Conservation (phyloP, 2,888 invertebrate genomes). For the Dasypogon diadema region DNA sequence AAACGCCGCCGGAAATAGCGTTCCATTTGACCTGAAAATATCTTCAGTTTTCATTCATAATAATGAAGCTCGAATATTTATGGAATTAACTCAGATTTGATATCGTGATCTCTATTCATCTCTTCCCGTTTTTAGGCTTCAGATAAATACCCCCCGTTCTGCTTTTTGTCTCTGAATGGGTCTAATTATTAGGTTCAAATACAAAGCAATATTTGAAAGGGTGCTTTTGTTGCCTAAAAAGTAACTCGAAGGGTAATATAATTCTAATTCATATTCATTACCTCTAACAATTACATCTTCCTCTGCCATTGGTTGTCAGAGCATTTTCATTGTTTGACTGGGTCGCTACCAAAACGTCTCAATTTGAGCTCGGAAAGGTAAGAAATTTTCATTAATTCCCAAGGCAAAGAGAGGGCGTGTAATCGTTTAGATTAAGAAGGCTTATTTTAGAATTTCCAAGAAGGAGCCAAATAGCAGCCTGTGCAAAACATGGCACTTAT, state of each 20-base stretch:
- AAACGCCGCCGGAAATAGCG: slow-evolving; percentile 28
- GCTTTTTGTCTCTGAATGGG: not conserved
- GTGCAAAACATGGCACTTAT: too few species aligned
- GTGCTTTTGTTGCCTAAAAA: not conserved
- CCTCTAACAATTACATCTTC: too few species aligned
- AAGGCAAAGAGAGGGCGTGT: too few species aligned
- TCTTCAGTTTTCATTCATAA: not conserved
- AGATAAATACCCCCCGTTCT: not conserved
- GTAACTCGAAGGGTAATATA: not conserved
- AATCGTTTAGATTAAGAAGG: too few species aligned
- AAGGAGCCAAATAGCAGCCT: too few species aligned
- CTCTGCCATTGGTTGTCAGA: too few species aligned
- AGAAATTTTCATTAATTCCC: too few species aligned
- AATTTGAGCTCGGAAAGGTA: too few species aligned
- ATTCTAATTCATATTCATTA: not conserved
- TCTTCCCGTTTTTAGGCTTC: not conserved
- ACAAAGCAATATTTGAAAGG: not conserved
- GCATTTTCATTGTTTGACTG: too few species aligned
- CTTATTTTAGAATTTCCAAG: too few species aligned
- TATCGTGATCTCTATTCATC: not conserved
- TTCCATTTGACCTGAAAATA: slow-evolving; percentile 27
- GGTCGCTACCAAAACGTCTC: too few species aligned
- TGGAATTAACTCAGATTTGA: not conserved
- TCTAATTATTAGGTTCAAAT: not conserved
- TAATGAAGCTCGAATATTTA: slow-evolving; percentile 17